phyloP scores from a whole-genome alignment of 2,888 invertebrate species.

The Pteria penguin region DNA sequence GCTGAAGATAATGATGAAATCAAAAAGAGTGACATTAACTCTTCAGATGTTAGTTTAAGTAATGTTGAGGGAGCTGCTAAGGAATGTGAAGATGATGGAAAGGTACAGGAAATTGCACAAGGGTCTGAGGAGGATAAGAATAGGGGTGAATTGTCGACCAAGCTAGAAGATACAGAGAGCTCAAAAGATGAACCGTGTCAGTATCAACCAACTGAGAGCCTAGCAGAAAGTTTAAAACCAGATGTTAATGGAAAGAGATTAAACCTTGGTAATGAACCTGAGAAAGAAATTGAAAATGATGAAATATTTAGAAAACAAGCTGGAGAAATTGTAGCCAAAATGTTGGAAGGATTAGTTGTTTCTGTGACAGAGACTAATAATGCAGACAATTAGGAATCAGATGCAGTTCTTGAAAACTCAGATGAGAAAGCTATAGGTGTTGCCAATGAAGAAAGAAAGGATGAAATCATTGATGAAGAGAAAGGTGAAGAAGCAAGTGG shows the following conservation, averaged over 20 bases:
- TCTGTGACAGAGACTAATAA: no score
- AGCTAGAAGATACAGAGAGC: not conserved
- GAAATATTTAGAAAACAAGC: not conserved
- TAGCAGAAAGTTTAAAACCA: no score
- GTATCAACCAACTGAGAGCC: no score
- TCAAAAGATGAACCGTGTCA: not conserved
- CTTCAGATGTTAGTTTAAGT: no score
- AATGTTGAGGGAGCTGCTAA: not conserved
- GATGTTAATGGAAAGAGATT: no score
- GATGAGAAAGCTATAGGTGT: no score
- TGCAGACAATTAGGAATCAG: not conserved
- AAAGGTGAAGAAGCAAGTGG: slow-evolving; percentile 20
- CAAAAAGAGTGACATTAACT: no score
- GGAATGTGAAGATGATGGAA: not conserved
- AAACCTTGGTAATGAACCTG: no score
- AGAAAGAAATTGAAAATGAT: not conserved
- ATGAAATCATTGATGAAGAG: slow-evolving; percentile 2
- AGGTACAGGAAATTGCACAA: not conserved
- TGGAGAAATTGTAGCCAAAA: not conserved
- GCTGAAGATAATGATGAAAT: slow-evolving; percentile 26
- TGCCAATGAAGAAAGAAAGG: not conserved
- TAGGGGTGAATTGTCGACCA: not conserved
- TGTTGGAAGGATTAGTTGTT: not conserved
- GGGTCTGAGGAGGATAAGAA: not conserved
- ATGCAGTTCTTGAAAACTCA: not conserved